phyloP scores from a whole-genome alignment of 2,888 invertebrate genomes.

The Drosophila buzzatii region DNA sequence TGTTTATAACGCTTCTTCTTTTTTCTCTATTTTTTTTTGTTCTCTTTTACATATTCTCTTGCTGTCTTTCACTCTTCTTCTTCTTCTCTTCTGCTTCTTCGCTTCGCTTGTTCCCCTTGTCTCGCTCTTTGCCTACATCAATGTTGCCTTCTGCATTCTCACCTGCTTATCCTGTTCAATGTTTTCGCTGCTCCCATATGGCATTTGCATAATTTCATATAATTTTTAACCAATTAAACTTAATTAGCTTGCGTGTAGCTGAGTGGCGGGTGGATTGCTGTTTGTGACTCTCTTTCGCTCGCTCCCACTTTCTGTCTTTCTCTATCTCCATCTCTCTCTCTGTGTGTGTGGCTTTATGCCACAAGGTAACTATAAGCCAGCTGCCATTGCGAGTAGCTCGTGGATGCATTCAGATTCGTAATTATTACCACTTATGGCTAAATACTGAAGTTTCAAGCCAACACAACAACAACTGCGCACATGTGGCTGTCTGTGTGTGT shows the following conservation, averaged over 20 bases:
- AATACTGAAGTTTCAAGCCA: constrained; percentile 60
- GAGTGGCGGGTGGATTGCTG: not conserved
- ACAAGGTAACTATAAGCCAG: constrained; percentile 27
- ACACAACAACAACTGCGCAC: constrained; percentile 11
- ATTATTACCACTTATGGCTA: constrained; percentile 81
- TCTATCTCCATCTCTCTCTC: not conserved
- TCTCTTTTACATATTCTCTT: no score
- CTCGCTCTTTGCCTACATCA: not conserved
- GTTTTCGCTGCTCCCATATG: not conserved
- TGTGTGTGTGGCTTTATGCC: constrained; percentile 23
- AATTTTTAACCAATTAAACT: constrained; percentile 80
- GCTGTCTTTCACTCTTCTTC: not conserved
- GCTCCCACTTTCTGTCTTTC: not conserved
- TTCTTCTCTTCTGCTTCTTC: not conserved
- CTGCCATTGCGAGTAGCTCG: constrained; percentile 10
- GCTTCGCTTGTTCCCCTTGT: no score
- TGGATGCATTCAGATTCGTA: constrained; percentile 54
- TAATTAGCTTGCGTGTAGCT: constrained; percentile 71
- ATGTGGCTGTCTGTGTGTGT: not conserved
- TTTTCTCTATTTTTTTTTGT: no score
- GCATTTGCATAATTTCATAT: constrained; percentile 55
- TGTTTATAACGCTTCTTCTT: no score
- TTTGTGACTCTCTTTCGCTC: not conserved
- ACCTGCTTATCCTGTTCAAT: not conserved
- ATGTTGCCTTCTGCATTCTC: not conserved